Percentiles rank a stretch among this genome's conserved stretches.
These are phyloP conservation scores for Diorhabda elongata DNA, from an alignment of 1,140 invertebrate genomes.

Conservation along the genomic window DNA sequence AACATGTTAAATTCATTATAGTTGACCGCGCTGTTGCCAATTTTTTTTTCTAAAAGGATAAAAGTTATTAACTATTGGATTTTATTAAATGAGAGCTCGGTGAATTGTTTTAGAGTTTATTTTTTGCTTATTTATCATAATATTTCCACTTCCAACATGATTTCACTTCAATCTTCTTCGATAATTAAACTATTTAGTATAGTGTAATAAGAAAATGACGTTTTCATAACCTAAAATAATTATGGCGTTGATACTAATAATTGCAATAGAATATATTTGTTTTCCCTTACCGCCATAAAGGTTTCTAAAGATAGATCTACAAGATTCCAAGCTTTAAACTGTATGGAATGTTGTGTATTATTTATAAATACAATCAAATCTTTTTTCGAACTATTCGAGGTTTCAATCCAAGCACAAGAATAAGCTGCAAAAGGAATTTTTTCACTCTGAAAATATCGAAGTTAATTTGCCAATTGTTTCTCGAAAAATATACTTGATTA, in stretches of 20 bases:
- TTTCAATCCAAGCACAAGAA: not conserved
- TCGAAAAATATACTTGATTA: not conserved
- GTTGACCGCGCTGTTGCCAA: too few relatives aligned
- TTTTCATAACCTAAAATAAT: not conserved
- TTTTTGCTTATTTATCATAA: too few relatives aligned
- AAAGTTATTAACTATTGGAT: too few relatives aligned
- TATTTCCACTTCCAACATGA: too few relatives aligned
- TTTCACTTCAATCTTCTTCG: not conserved
- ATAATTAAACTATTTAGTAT: not conserved
- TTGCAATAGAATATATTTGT: too few relatives aligned
- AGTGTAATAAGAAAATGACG: not conserved
- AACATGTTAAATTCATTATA: too few relatives aligned
- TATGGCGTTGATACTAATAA: too few relatives aligned
- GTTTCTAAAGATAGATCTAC: conserved; percentile 2
- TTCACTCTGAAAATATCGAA: not conserved
- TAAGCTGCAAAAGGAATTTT: not conserved
- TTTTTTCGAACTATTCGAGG: not conserved
- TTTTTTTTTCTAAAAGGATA: too few relatives aligned
- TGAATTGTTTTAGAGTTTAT: too few relatives aligned
- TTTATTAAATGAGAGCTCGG: too few relatives aligned
- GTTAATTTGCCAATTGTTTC: not conserved
- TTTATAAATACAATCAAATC: not conserved
- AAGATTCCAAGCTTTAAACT: not conserved
- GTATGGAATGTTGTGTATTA: not conserved
- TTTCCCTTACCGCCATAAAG: not conserved